Evolutionary conservation across 2,797 vertebrate genomes (phyloP).

Genomic region (Chiroxiphia lanceolata): DNA sequence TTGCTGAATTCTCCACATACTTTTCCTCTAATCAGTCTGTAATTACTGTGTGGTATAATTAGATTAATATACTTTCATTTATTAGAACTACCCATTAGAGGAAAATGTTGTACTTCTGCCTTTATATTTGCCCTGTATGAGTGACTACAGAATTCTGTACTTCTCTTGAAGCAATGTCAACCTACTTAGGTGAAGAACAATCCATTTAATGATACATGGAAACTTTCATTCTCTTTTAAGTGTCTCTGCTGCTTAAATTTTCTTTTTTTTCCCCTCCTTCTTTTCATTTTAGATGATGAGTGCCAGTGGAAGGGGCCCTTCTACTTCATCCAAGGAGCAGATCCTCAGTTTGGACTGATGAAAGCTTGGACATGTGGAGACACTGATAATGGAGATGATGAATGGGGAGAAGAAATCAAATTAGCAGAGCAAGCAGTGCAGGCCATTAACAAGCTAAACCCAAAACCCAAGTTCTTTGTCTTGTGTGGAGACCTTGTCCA

Average conservation of each 20-base stretch:
- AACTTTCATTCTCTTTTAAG: background rate
- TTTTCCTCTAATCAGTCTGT: slow-evolving; percentile 30
- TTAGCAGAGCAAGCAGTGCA: slow-evolving; percentile 86
- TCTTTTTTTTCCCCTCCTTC: too few species aligned
- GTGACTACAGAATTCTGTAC: background rate
- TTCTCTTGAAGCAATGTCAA: background rate
- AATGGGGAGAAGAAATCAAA: slow-evolving; percentile 89
- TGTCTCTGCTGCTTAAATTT: background rate
- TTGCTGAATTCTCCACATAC: background rate
- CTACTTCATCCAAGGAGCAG: slow-evolving; percentile 93
- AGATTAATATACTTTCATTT: slow-evolving; percentile 62
- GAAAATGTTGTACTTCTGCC: slow-evolving; percentile 45
- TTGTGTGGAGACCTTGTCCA: slow-evolving; percentile 94
- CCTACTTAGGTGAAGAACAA: slow-evolving; percentile 29
- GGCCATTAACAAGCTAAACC: slow-evolving; percentile 85
- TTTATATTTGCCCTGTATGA: background rate
- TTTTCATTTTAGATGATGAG: slow-evolving; percentile 78
- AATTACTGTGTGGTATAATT: slow-evolving; percentile 44
- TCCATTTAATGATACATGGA: background rate
- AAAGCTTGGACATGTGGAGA: slow-evolving; percentile 90
- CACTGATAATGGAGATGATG: slow-evolving; percentile 83
- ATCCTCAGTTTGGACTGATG: slow-evolving; percentile 97
- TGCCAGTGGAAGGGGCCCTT: slow-evolving; percentile 89
- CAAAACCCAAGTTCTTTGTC: slow-evolving; percentile 89
- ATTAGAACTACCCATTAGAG: slow-evolving; percentile 10